Base-by-base conservation (phyloP, 2,797 vertebrate genomes). In the Lepilemur ruficaudatus region DNA sequence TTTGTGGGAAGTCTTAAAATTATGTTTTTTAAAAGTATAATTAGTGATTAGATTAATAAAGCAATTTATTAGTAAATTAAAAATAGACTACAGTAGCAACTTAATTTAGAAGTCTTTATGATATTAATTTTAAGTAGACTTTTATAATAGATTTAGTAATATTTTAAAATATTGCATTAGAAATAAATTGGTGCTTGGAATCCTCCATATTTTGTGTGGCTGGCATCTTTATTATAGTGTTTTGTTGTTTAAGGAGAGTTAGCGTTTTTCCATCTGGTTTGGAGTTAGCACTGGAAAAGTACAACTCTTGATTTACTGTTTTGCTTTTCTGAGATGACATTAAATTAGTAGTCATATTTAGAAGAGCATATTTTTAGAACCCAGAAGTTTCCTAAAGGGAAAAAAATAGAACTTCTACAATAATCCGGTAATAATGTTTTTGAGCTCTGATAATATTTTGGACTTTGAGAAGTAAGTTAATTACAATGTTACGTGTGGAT, bases 291-390 rank as follows among this genome's bases (percentile, higher is more conserved):
- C 67, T 93, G 59, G 89, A 95, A 95, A 95, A 95, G 79, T 89
- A 83, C 52, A 93, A 80, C 52, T 79, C 91, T 52, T 55, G 75
- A 94, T 94, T 93, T 95, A 93, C 69, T 95, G 1, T 91, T 94
- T 92, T 84, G 41, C 69, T 63, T 91, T 96, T 96, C 76, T 93
- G 67, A 94, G 83, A 80, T 78, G 65, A 84, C 80, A 93, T 87
- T 89, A 95, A 95, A 93, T 96, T 97, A 92, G 86, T 92, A 32
- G 41, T 91, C 88, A 90, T 94, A 92, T 95, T 96, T 96, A 61
- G 76, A 96, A 96, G 41, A 97, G 55, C 41, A 23, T 97, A 95
- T 97, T 97, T 97, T 96, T 93, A 94, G 93, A 95, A 94, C 59
- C 80, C 83, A 55, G 38, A 96, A 78, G 59, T 93, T 96, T 97